Percentiles rank a stretch among this genome's conserved stretches.
Conservation (phyloP, 1,140 invertebrate species). For the Zaprionus davidi region DNA sequence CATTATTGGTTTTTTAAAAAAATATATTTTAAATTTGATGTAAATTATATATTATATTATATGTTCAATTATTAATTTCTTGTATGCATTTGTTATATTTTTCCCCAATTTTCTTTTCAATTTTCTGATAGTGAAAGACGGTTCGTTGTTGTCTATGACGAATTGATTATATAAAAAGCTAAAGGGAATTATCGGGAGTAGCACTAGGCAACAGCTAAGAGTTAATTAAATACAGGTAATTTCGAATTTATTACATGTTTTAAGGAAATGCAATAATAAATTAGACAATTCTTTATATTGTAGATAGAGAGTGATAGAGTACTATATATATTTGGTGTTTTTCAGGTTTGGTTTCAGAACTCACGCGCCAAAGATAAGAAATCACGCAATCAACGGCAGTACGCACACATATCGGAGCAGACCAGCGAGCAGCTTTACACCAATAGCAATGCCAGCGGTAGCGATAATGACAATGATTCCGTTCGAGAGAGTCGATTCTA, state of each 20-base stretch:
- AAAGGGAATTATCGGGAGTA: slow-evolving; percentile 6
- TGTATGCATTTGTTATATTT: slow-evolving; percentile 20
- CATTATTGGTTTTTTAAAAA: too few relatives aligned
- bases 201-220: neutral
- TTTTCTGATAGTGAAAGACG: slow-evolving; percentile 39
- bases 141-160: neutral
- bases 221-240: slow-evolving; percentile 6
- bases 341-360: slow-evolving; percentile 98
- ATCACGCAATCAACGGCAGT: slow-evolving; percentile 85
- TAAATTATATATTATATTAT: too few relatives aligned
- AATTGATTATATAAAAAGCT: neutral
- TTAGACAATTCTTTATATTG: too few relatives aligned
- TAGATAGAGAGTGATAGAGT: neutral
- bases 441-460: slow-evolving; percentile 53
- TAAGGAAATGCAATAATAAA: neutral
- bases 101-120: slow-evolving; percentile 2
- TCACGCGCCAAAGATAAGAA: slow-evolving; percentile 99
- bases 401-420: slow-evolving; percentile 72
- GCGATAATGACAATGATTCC: too few relatives aligned
- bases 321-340: neutral
- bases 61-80: too few relatives aligned
- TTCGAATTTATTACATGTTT: neutral
- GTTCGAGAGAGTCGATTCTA: too few relatives aligned
- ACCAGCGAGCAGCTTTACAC: slow-evolving; percentile 59
- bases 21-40: too few relatives aligned